A percentile compares a stretch with the other conserved stretches of the same genome.
These are phyloP conservation scores for Ophiodon elongatus DNA, from an alignment of 2,113 vertebrate species.

Conservation along the genomic window DNA sequence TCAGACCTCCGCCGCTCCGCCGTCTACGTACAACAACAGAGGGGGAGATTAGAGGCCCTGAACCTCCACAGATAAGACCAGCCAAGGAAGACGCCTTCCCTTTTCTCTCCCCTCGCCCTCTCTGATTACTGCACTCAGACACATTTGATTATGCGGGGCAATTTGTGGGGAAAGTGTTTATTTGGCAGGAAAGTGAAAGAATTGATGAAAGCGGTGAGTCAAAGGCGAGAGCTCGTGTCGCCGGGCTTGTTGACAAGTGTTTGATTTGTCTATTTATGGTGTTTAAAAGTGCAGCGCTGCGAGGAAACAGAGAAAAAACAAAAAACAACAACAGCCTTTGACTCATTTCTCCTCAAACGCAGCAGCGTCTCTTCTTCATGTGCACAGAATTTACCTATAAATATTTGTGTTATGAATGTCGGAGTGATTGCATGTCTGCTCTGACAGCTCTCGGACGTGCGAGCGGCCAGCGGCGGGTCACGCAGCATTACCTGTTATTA, in stretches of 20 bases:
- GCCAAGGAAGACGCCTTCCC: neutral
- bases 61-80: conserved; percentile 19
- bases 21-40: conserved; percentile 7
- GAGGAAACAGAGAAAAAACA: neutral
- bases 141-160: conserved; percentile 48
- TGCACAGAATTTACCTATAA: conserved; percentile 2
- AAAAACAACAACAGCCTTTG: neutral
- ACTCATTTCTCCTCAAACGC: neutral
- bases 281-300: conserved; percentile 21
- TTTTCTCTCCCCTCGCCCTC: neutral
- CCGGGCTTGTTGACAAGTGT: conserved; percentile 39
- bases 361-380: neutral
- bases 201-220: conserved; percentile 34
- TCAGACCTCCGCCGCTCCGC: neutral
- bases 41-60: conserved; percentile 24
- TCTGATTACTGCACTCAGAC: conserved; percentile 47
- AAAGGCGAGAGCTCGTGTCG: conserved; percentile 22
- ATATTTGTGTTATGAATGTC: conserved; percentile 4
- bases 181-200: conserved; percentile 48
- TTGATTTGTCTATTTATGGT: conserved; percentile 49
- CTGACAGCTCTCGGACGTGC: conserved; percentile 31
- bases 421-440: conserved; percentile 15
- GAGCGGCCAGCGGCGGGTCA: conserved; percentile 43
- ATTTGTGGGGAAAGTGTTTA: conserved; percentile 50
- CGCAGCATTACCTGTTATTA: conserved; percentile 51